Conservation (phyloP, 2,797 vertebrate species). For the Phaenicophaeus curvirostris region DNA sequence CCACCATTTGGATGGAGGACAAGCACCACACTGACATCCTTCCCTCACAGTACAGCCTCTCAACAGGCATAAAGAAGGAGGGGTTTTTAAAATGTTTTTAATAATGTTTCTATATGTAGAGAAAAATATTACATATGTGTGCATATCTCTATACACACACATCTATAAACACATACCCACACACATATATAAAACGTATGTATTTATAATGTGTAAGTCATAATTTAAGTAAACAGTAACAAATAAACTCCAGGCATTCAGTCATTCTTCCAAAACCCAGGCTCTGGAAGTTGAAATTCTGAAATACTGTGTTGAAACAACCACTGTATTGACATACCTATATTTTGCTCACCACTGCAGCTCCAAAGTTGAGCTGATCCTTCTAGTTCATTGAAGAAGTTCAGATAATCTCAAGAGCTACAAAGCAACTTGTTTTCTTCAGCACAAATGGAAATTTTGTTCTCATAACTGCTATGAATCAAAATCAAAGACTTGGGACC, state of each 20-base stretch:
- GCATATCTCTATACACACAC: accelerated
- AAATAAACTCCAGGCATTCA: not conserved
- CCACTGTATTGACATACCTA: not conserved
- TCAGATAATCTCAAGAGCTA: not conserved
- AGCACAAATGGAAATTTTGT: not conserved
- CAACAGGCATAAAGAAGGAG: not conserved
- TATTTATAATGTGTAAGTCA: not conserved
- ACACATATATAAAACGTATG: not conserved
- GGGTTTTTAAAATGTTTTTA: accelerated
- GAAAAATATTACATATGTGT: not conserved
- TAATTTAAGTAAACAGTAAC: not conserved
- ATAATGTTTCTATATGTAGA: not conserved
- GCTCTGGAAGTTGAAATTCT: not conserved
- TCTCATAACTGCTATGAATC: not conserved
- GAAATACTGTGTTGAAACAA: not conserved
- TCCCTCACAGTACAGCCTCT: not conserved
- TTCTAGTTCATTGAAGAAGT: not conserved
- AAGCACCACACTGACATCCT: not conserved
- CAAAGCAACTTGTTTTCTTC: not conserved
- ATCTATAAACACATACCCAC: not conserved
- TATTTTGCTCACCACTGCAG: not conserved
- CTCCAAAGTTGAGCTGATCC: not conserved
- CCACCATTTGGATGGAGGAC: not conserved
- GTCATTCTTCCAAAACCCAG: not conserved
- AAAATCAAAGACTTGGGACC: not conserved